Evolutionary conservation across 2,113 vertebrate species (phyloP).

Genomic region (Heterotis niloticus): DNA sequence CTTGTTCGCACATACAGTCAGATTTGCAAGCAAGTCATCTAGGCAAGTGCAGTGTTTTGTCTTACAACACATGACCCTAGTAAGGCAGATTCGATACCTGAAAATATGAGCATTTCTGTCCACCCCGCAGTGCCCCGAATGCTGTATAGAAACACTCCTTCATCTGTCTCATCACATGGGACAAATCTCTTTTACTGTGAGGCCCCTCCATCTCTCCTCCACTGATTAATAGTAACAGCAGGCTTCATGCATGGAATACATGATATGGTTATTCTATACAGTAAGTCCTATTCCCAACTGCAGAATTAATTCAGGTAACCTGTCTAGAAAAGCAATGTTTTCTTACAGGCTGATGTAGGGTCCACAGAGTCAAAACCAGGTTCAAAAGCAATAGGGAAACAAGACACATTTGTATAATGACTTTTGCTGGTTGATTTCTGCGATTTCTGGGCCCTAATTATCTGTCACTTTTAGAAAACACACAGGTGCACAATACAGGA

Average conservation of each 20-base stretch:
- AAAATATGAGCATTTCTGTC: no score
- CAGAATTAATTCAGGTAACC: not conserved
- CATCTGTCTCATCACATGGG: not conserved
- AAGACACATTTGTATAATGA: constrained; percentile 10
- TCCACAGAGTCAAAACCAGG: not conserved
- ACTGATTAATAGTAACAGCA: not conserved
- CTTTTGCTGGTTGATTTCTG: constrained; percentile 13
- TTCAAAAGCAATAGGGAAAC: not conserved
- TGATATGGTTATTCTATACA: not conserved
- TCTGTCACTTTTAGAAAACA: not conserved
- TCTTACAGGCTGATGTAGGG: not conserved
- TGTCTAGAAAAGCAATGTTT: not conserved
- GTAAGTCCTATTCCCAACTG: not conserved
- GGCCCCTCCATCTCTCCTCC: no score
- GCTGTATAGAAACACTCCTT: no score
- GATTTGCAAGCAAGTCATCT: no score
- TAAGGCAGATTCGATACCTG: no score
- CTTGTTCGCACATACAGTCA: no score
- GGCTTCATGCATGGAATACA: not conserved
- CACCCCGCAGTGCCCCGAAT: no score
- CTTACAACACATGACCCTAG: no score
- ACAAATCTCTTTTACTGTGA: not conserved
- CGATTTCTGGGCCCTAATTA: constrained; percentile 12
- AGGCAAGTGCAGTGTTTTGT: no score
- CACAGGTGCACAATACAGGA: constrained; percentile 17